Conservation (phyloP, 2,888 invertebrate species). For the Notodonta dromedarius region DNA sequence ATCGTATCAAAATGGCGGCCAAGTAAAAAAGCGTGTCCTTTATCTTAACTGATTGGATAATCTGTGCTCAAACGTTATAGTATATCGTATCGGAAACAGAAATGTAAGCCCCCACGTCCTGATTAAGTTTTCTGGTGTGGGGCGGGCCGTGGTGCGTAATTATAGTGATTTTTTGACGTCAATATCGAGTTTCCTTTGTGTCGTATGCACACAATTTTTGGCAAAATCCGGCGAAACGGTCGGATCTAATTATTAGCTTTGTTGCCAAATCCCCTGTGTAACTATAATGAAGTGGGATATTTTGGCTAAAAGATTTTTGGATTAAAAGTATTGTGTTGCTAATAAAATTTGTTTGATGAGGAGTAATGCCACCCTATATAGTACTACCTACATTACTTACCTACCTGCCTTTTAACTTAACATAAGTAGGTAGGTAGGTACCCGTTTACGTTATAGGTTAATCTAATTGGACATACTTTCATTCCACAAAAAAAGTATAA, state of each 20-base stretch:
- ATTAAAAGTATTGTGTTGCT: slow-evolving; percentile 52
- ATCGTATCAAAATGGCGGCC: slow-evolving; percentile 38
- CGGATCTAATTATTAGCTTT: slow-evolving; percentile 78
- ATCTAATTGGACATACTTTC: too few relatives aligned
- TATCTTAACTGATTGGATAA: slow-evolving; percentile 85
- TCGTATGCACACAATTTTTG: slow-evolving; percentile 59
- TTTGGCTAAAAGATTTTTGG: slow-evolving; percentile 59
- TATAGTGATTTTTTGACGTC: slow-evolving; percentile 79
- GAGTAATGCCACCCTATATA: slow-evolving; percentile 10
- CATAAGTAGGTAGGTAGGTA: too few relatives aligned
- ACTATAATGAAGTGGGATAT: slow-evolving; percentile 50
- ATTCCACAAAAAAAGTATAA: background rate
- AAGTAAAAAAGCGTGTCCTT: slow-evolving; percentile 79
- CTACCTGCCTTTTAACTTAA: too few relatives aligned
- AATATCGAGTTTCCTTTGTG: slow-evolving; percentile 72
- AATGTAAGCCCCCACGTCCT: slow-evolving; percentile 74
- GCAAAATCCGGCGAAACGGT: slow-evolving; percentile 71
- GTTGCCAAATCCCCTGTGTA: slow-evolving; percentile 50
- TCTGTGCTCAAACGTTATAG: slow-evolving; percentile 82
- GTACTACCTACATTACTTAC: too few relatives aligned
- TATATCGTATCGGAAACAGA: slow-evolving; percentile 83
- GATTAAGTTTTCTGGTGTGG: slow-evolving; percentile 76
- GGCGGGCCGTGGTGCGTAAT: slow-evolving; percentile 73
- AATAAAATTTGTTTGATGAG: slow-evolving; percentile 38
- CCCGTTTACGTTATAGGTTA: too few relatives aligned